Evolutionary conservation across 2,113 vertebrate genomes (phyloP), one percentile per base, ranked within the genome.

Genomic region (Leptodactylus fuscus): DNA sequence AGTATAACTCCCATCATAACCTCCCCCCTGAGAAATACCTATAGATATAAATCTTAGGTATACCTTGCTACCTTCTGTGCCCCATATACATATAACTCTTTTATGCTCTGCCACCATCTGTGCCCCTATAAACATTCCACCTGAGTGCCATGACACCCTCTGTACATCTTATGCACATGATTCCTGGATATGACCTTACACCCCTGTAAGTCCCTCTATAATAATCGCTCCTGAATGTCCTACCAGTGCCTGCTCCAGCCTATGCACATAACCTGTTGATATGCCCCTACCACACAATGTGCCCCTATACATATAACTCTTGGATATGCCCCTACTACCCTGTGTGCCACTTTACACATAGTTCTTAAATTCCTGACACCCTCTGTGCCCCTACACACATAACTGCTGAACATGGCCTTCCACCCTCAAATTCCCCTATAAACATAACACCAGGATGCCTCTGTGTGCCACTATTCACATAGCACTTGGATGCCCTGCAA

Each of bases 291-390:
- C 27, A 65, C 4, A 3, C 60, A 16, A 12, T 65, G 27, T 32
- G 13, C 58, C 58, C 11, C 24, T 5, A 29, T 13, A 29, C 16
- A 18, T 20, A n/a, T 38, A 87, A 96, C 97, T 96, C 60, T 13
- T 34, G 62, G 16, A 18, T 34, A 34, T 34, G 24, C 27, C 60
- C 27, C 27, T 32, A 27, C 3, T 12, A 67, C 15, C 16, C 15
- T 67, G 1, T 20, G 6, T 67, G 6, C 29, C 29, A 0, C 12
- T 36, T 18, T 20, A 18, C 16, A 67, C 62, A 67, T 67, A 34
- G 18, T 6, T 5, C 2, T 2, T 65, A 13, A 6, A 65, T 24
- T 27, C 60, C 24, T 65, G 60, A 0, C 27, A 65, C 5, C 60
- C 2, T 29, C 60, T 16, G 62, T 67, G 62, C 62, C 58, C 58